These are phyloP conservation scores for Aphidius gifuensis DNA, from an alignment of 1,140 invertebrate genomes.

Conservation along the genomic window DNA sequence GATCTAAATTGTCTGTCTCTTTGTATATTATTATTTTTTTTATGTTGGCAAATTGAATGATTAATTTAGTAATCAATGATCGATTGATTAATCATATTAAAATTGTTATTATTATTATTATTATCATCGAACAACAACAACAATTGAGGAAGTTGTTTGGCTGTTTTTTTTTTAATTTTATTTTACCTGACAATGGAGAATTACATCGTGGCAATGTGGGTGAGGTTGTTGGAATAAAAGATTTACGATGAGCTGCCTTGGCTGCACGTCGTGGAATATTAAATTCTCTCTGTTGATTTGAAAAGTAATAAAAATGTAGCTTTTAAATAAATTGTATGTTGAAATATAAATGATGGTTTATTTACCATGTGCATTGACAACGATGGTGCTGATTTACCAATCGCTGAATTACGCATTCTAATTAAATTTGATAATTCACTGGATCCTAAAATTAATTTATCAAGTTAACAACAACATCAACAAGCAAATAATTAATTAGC, in stretches of 20 bases:
- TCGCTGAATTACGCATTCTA: conserved; percentile 79
- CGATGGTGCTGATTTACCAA: conserved; percentile 90
- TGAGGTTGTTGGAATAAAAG: conserved; percentile 66
- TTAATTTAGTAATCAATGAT: conserved; percentile 11
- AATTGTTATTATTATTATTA: too few relatives aligned
- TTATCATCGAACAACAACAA: neutral
- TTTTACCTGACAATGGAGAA: conserved; percentile 68
- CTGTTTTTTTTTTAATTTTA: too few relatives aligned
- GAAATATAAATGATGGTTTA: conserved; percentile 22
- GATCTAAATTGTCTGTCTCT: conserved; percentile 13
- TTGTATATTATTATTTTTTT: neutral
- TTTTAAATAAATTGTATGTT: conserved; percentile 15
- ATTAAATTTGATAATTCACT: conserved; percentile 72
- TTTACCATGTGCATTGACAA: conserved; percentile 78
- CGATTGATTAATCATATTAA: too few relatives aligned
- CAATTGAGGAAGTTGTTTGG: neutral
- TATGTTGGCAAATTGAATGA: conserved; percentile 15
- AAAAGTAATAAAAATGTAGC: conserved; percentile 35
- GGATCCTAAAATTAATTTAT: conserved; percentile 40
- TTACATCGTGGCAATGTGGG: conserved; percentile 76
- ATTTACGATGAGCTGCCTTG: conserved; percentile 64
- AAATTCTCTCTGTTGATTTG: conserved; percentile 57
- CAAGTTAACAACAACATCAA: neutral
- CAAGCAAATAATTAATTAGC: neutral
- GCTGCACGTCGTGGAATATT: conserved; percentile 53